A percentile compares a stretch with the other conserved stretches of the same genome.
Evolutionary conservation across 1,140 invertebrate species (phyloP).

Genomic region (Pogonognathellus flavescens): DNA sequence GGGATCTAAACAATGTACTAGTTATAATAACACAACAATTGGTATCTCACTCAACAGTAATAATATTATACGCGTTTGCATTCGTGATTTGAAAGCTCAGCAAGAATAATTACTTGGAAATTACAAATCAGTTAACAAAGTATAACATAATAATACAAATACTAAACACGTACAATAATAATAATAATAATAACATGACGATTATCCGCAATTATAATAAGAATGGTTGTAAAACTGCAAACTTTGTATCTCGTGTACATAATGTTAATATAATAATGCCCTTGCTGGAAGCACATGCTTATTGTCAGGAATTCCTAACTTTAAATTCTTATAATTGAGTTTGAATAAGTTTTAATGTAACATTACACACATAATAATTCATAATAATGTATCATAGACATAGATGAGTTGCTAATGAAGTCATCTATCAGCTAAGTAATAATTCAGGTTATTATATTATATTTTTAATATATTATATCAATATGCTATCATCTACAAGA

Average conservation of each 20-base stretch:
- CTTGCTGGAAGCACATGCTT: conserved; percentile 60
- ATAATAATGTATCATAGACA: too few relatives aligned
- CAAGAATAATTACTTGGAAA: not conserved
- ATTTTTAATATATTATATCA: too few relatives aligned
- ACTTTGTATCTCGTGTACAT: not conserved
- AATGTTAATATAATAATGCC: conserved; percentile 39
- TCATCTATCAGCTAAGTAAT: too few relatives aligned
- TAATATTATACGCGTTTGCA: not conserved
- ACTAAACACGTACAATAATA: not conserved
- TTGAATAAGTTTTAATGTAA: not conserved
- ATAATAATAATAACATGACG: not conserved
- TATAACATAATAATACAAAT: not conserved
- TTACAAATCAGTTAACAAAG: too few relatives aligned
- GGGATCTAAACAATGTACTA: not conserved
- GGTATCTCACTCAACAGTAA: conserved; percentile 4
- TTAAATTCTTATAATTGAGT: conserved; percentile 34
- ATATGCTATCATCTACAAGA: too few relatives aligned
- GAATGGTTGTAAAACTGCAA: not conserved
- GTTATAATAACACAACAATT: conserved; percentile 13
- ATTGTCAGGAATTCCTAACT: conserved; percentile 55
- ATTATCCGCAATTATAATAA: not conserved
- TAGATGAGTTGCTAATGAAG: too few relatives aligned
- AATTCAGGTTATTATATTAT: too few relatives aligned
- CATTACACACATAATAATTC: too few relatives aligned
- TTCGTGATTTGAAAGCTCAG: not conserved